A percentile compares a stretch with the other conserved stretches of the same genome.
Evolutionary conservation across 2,797 vertebrate genomes (phyloP).

Genomic region (Muscicapa striata): DNA sequence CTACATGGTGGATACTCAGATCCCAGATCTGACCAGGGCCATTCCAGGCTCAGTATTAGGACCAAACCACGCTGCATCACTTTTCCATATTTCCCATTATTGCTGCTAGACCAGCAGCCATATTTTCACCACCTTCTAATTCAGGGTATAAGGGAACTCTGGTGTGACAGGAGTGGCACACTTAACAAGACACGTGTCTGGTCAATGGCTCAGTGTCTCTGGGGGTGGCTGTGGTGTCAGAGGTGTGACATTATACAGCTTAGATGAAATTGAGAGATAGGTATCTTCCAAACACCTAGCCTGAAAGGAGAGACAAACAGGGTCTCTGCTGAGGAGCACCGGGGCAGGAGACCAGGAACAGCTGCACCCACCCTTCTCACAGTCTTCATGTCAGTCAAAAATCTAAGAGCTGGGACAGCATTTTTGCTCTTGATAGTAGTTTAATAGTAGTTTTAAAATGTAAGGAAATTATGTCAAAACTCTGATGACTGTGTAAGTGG

Average conservation of each 20-base stretch:
- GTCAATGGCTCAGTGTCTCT: not conserved
- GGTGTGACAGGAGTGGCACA: not conserved
- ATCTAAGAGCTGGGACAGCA: not conserved
- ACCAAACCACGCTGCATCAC: not conserved
- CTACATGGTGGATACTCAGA: not conserved
- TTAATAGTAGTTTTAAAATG: not conserved
- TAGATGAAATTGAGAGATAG: not conserved
- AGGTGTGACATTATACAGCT: not conserved
- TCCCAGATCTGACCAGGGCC: not conserved
- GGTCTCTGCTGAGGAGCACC: not conserved
- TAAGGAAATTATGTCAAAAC: not conserved
- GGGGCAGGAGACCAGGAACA: not conserved
- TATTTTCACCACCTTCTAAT: not conserved
- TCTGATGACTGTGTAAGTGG: not conserved
- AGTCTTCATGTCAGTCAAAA: not conserved
- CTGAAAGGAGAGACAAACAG: not conserved
- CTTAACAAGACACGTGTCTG: accelerated
- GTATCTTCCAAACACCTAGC: not conserved
- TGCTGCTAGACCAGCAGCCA: not conserved
- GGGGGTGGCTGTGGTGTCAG: not conserved
- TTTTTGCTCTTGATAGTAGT: not conserved
- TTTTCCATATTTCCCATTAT: not conserved
- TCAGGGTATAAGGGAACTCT: not conserved
- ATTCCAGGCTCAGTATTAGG: not conserved
- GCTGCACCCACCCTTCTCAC: not conserved